Evolutionary conservation across 2,113 vertebrate species (phyloP).

Genomic region (Mobula hypostoma): DNA sequence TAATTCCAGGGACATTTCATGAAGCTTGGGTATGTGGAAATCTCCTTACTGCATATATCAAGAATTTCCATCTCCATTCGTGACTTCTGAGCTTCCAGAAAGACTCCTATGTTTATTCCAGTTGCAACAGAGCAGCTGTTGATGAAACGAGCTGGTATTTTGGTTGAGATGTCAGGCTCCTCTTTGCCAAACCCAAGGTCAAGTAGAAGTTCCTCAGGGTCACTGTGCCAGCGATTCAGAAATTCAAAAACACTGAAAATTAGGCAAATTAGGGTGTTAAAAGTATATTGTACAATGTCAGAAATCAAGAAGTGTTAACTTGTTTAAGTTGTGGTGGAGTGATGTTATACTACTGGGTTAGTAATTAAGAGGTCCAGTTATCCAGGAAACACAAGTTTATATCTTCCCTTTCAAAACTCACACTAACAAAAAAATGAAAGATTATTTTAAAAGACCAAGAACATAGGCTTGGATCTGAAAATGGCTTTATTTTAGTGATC

Average conservation of each 20-base stretch:
- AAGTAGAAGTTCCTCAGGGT: conserved; percentile 81
- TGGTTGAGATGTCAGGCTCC: conserved; percentile 70
- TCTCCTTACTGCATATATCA: conserved; percentile 65
- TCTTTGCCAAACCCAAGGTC: conserved; percentile 81
- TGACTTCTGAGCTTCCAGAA: conserved; percentile 75
- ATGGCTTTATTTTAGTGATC: no score
- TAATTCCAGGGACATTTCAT: neutral
- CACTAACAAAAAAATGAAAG: no score
- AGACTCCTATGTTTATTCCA: conserved; percentile 70
- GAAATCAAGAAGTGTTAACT: neutral
- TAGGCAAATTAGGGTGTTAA: neutral
- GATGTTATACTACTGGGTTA: neutral
- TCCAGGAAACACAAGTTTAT: neutral
- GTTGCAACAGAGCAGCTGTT: conserved; percentile 63
- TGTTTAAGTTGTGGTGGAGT: no score
- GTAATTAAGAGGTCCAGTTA: neutral
- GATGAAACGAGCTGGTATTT: conserved; percentile 78
- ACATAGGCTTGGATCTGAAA: no score
- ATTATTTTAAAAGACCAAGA: no score
- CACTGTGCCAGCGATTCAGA: conserved; percentile 65
- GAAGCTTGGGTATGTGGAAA: neutral
- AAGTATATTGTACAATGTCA: neutral
- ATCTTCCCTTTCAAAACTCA: neutral
- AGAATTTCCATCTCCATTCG: conserved; percentile 68
- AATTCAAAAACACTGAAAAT: conserved; percentile 67